These are phyloP conservation scores for Orthonyx spaldingii DNA, from an alignment of 2,113 vertebrate genomes.

Conservation along the genomic window DNA sequence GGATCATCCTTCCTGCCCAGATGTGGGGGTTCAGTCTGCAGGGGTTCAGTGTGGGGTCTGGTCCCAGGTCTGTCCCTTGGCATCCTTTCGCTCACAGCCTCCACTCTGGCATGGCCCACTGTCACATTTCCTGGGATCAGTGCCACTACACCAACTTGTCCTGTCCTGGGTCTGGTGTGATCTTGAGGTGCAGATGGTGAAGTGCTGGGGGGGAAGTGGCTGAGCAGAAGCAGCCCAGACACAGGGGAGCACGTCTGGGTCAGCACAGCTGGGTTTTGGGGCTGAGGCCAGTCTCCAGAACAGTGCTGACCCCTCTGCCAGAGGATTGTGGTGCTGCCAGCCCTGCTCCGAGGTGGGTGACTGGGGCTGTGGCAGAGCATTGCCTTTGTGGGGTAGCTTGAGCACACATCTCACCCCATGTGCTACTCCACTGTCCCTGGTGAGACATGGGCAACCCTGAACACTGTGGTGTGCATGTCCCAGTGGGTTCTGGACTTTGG, in stretches of 20 bases:
- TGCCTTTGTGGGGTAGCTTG: background rate
- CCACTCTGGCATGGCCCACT: fast-evolving
- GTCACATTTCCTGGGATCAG: background rate
- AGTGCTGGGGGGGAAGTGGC: background rate
- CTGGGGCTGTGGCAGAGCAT: background rate
- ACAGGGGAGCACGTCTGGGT: fast-evolving
- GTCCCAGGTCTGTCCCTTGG: fast-evolving
- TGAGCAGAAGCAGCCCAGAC: fast-evolving
- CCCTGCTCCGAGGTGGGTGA: fast-evolving
- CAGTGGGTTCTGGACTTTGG: background rate
- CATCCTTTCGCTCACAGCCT: background rate
- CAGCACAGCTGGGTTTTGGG: background rate
- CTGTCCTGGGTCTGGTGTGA: background rate
- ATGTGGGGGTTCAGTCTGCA: background rate
- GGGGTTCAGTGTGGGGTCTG: background rate
- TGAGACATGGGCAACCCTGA: background rate
- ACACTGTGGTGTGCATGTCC: fast-evolving
- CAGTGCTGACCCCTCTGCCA: background rate
- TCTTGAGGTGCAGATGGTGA: background rate
- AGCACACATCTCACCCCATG: background rate
- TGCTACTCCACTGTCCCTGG: background rate
- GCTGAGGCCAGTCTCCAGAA: background rate
- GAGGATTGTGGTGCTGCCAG: background rate
- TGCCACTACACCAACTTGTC: background rate
- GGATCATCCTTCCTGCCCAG: background rate